A percentile compares a stretch with the other conserved stretches of the same genome.
Evolutionary conservation across 2,797 vertebrate genomes (phyloP).

Genomic region (Neopelma chrysocephalum): DNA sequence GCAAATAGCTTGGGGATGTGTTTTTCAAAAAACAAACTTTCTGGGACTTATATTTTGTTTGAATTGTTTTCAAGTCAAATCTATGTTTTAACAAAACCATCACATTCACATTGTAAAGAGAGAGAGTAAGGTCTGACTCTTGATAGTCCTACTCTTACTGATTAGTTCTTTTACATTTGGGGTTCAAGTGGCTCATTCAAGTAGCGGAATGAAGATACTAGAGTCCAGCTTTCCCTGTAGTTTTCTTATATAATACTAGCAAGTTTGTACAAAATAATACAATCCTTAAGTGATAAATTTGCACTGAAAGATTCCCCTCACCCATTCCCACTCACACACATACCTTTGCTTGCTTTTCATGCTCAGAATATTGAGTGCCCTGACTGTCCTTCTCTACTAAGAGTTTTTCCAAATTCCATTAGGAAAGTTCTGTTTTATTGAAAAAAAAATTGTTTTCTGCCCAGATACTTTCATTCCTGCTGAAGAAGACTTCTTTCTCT

Average conservation of each 20-base stretch:
- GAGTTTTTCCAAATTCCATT: background rate
- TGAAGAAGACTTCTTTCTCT: background rate
- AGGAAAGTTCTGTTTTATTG: background rate
- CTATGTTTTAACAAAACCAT: background rate
- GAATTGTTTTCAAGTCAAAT: background rate
- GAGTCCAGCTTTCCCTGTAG: background rate
- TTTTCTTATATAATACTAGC: background rate
- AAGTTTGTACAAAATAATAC: background rate
- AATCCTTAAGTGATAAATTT: background rate
- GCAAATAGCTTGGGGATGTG: rapidly evolving
- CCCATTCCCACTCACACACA: background rate
- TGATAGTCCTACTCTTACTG: background rate
- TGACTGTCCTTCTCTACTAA: background rate
- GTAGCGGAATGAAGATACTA: background rate
- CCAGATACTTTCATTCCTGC: background rate
- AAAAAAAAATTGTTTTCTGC: background rate
- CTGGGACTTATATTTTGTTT: background rate
- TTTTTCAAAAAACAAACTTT: background rate
- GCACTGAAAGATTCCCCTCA: background rate
- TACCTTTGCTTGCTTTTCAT: background rate
- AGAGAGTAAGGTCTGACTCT: background rate
- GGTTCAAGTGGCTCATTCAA: background rate
- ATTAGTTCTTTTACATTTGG: background rate
- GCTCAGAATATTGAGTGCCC: background rate
- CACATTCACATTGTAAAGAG: background rate